phyloP scores from a whole-genome alignment of 2,888 invertebrate genomes.

The Mechanitis mazaeus region DNA sequence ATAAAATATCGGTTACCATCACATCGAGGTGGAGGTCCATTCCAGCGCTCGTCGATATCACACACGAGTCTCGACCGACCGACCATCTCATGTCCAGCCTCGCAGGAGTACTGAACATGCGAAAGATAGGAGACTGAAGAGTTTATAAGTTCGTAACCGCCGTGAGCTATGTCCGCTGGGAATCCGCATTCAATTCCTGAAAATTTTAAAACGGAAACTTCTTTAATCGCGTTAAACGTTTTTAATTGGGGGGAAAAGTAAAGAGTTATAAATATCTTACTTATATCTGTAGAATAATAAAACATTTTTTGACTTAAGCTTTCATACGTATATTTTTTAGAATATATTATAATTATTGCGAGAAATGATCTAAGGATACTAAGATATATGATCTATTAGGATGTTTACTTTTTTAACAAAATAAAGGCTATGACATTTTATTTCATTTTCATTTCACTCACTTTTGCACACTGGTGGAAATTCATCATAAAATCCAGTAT shows the following conservation, averaged over 20 bases:
- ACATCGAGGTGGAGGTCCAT: slow-evolving; percentile 93
- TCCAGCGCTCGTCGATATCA: slow-evolving; percentile 95
- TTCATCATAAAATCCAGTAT: slow-evolving; percentile 95
- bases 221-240: background rate
- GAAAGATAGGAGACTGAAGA: slow-evolving; percentile 92
- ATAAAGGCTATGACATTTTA: background rate
- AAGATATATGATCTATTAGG: background rate
- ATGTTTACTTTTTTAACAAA: background rate
- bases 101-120: slow-evolving; percentile 89
- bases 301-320: too few relatives aligned
- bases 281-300: too few relatives aligned
- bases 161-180: slow-evolving; percentile 90
- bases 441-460: slow-evolving; percentile 52
- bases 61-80: slow-evolving; percentile 90
- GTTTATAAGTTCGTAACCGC: slow-evolving; percentile 87
- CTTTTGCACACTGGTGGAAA: slow-evolving; percentile 96
- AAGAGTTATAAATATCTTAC: too few relatives aligned
- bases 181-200: slow-evolving; percentile 92
- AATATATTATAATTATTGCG: too few relatives aligned
- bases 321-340: too few relatives aligned
- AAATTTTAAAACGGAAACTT: background rate
- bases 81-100: slow-evolving; percentile 89
- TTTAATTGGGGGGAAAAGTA: too few relatives aligned
- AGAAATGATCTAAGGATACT: background rate
- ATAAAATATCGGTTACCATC: slow-evolving; percentile 76